Percentiles rank a stretch among this genome's conserved stretches.
Evolutionary conservation across 2,888 invertebrate species (phyloP).

Genomic region (Tipula lateralis): DNA sequence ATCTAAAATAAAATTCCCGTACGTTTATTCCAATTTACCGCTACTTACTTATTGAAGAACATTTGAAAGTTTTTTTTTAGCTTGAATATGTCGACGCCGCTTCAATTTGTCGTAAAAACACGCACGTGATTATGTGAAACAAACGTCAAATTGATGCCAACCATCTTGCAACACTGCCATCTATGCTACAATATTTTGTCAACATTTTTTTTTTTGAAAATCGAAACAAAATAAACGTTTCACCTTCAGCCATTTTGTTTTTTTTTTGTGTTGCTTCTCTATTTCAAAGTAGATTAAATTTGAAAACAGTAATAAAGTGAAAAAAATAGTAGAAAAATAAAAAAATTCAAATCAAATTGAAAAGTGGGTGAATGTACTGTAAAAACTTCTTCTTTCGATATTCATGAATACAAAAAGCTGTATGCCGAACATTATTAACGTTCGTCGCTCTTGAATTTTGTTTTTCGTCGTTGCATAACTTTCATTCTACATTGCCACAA

Average conservation of each 20-base stretch:
- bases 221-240: not conserved
- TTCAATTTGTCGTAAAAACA: not conserved
- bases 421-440: not conserved
- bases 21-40: not conserved
- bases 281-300: not conserved
- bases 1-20: not conserved
- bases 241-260: constrained; percentile 1
- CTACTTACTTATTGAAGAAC: not conserved
- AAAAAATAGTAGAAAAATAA: not conserved
- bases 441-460: constrained; percentile 7
- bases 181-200: not conserved
- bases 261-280: not conserved
- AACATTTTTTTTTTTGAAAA: not conserved
- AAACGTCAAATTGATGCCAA: not conserved
- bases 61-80: constrained; percentile 15
- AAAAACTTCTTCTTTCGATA: constrained; percentile 13
- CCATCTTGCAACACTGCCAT: not conserved
- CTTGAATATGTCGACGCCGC: not conserved
- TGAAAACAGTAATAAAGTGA: constrained; percentile 15
- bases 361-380: constrained; percentile 24
- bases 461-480: not conserved
- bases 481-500: not conserved
- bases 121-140: not conserved
- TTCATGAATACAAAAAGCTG: not conserved
- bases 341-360: constrained; percentile 14